phyloP scores from a whole-genome alignment of 2,113 vertebrate genomes.

The Ochotona curzoniae region DNA sequence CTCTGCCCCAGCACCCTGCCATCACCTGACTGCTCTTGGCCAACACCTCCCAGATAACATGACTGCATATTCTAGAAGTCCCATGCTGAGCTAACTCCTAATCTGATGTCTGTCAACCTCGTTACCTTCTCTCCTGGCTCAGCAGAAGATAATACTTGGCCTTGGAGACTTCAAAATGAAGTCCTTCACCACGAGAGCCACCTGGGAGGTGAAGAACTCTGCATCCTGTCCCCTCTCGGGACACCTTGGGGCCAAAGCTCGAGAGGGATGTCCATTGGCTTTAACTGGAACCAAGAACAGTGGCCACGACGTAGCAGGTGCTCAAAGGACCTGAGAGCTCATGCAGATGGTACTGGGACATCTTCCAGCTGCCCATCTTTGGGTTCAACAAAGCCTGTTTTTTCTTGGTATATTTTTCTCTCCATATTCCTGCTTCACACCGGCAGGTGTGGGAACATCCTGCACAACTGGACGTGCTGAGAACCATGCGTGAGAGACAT shows the following conservation, averaged over 20 bases:
- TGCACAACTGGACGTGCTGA: not conserved
- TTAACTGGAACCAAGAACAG: not conserved
- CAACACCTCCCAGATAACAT: not conserved
- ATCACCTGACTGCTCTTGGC: not conserved
- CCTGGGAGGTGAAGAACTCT: not conserved
- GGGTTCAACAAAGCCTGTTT: slow-evolving; percentile 29
- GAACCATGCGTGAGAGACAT: not conserved
- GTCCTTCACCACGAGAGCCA: not conserved
- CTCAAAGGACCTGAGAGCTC: not conserved
- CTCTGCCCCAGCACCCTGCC: not conserved
- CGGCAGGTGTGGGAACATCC: not conserved
- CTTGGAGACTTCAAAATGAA: not conserved
- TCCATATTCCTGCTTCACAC: slow-evolving; percentile 17
- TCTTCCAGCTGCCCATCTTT: slow-evolving; percentile 40
- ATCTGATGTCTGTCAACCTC: not conserved
- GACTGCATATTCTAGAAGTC: not conserved
- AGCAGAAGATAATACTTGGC: not conserved
- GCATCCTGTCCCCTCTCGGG: not conserved
- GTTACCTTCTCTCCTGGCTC: not conserved
- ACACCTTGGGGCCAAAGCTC: not conserved
- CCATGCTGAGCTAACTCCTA: not conserved
- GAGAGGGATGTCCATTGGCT: not conserved
- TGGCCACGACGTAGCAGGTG: not conserved
- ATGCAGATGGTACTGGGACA: not conserved
- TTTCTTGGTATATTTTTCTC: slow-evolving; percentile 45